Evolutionary conservation across 2,113 vertebrate genomes (phyloP), one percentile per base, ranked within the genome.

Genomic region (Myodes glareolus): DNA sequence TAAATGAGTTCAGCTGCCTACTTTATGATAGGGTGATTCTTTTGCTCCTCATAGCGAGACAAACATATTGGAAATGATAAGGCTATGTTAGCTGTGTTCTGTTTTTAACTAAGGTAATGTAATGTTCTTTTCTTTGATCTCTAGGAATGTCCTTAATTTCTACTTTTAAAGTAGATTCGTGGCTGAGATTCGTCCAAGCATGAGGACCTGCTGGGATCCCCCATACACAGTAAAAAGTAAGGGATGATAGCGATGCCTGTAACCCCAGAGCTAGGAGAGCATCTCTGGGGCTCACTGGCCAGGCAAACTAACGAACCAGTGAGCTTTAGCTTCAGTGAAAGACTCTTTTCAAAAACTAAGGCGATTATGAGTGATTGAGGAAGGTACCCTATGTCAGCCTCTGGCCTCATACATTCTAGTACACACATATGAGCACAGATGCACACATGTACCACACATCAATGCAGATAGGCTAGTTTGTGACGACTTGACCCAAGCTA

Each of bases 81-180:
- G n/a, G 33, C n/a, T 29, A 47, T 50, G 17, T 75, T 96, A 10
- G 23, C 67, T 88, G 63, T 86, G 81, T 92, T 81, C 88, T 29
- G 73, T 50, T 70, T 89, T 94, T 58, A 70, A 91, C 92, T 70
- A 92, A 92, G 61, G n/a, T 63, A 75, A 85, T 61, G 31, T 2
- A 76, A 23, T 88, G 80, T 63, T 27, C 31, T 21, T 90, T 72
- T 90, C 92, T 93, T 75, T 77, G 55, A 88, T 25, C 9, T 29
- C 65, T 92, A 23, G 70, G 73, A 81, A 95, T 21, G 8, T 11
- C 42, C 52, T 76, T 31, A 70, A 76, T 65, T 33, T 86, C 42
- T 81, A 95, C 23, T 75, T 80, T 84, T 91, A 45, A 84, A n/a
- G 19, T n/a, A 88, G 67, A 88, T n/a, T 36, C 1, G 1, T 7